Conservation (phyloP, 2,888 invertebrate genomes). For the Thereva nobilitata region DNA sequence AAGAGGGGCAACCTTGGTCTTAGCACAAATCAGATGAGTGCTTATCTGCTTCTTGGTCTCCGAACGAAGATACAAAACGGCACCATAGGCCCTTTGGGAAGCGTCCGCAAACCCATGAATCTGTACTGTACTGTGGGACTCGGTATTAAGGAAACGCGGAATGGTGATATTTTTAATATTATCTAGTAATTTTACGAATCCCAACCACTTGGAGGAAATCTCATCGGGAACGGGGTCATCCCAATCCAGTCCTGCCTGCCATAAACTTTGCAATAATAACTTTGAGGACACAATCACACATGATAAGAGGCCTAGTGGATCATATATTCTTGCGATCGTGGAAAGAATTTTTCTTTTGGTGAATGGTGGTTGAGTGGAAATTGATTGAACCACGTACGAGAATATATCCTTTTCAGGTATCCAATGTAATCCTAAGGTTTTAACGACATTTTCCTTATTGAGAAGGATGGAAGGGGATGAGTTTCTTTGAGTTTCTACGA, state of each 20-base stretch:
- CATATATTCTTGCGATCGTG: background rate
- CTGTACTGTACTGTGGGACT: background rate
- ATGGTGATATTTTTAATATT: background rate
- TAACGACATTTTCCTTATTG: background rate
- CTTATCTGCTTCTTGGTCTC: background rate
- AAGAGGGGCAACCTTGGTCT: conserved; percentile 1
- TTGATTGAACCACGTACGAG: background rate
- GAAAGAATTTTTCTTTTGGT: conserved; percentile 5
- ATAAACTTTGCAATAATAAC: background rate
- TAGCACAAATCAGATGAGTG: background rate
- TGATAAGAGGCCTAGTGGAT: background rate
- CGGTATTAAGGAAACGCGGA: background rate
- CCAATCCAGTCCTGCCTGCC: background rate
- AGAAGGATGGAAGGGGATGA: background rate
- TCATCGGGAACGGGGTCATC: background rate
- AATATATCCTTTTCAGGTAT: background rate
- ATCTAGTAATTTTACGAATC: background rate
- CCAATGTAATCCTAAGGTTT: conserved; percentile 4
- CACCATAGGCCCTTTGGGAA: background rate
- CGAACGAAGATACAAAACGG: background rate
- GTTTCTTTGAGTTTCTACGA: background rate
- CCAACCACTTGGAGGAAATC: background rate
- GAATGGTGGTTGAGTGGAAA: background rate
- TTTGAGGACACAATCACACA: background rate
- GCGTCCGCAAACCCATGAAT: background rate